Evolutionary conservation across 2,888 invertebrate species (phyloP), one percentile per base, ranked within the genome.

Genomic region (Miltochrista miniata): DNA sequence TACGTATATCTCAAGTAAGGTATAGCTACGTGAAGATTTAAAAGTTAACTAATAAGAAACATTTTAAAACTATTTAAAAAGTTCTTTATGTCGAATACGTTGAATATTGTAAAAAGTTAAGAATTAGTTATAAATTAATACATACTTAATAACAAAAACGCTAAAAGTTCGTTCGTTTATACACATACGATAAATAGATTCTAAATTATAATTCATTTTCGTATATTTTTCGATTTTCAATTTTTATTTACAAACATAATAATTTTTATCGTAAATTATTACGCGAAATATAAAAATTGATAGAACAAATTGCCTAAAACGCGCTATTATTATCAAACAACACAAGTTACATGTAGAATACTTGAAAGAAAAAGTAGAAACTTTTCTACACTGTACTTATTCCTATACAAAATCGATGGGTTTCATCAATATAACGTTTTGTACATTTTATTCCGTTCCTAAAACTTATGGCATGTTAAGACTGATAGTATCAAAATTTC

Each of bases 401-500:
- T 24, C 33, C 38, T 35, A 35, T n/a, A 34, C 35, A 44, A 50
- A 45, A 54, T 67, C 60, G 64, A 59, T 63, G 60, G 64, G 44
- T 13, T 45, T 24, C 0, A 29, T 31, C 33, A 42, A 48, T 33
- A 42, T 13, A 40, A 40, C 11, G 8, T 29, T 50, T 64, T 64
- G 64, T 67, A 64, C 60, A 47, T 41, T 13, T 31, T 34, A 13
- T 37, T 1, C 30, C 37, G 2, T 31, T 36, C n/a, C 9, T n/a
- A 7, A 14, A 30, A 37, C 36, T 45, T 69, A 90, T 52, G 92
- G 90, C 89, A 92, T 83, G 68, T 92, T 92, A 3, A 92, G 74
- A 66, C 92, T 92, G 50, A 92, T 89, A n/a, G 87, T 88, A 56
- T 92, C 92, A 68, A 83, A 92, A 56, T 90, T 91, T 51, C 91